phyloP scores from a whole-genome alignment of 2,797 vertebrate species.

The Heteromormyrus szaboi region DNA sequence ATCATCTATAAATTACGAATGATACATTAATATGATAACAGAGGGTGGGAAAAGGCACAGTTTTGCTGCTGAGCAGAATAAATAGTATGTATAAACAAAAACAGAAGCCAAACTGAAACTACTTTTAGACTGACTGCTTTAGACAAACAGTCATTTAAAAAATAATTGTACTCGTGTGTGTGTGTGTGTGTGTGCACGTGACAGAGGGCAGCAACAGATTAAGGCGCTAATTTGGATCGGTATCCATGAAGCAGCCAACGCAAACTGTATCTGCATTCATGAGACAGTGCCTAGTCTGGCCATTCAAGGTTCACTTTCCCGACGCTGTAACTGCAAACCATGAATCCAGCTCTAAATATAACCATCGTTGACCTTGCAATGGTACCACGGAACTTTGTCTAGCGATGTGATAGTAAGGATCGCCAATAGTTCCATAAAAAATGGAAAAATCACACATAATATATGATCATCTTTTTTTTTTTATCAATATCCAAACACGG shows the following conservation, averaged over 20 bases:
- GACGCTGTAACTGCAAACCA: slow-evolving; percentile 7
- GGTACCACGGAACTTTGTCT: neutral
- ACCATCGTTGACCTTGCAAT: neutral
- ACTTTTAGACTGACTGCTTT: neutral
- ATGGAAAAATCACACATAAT: neutral
- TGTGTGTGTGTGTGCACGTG: neutral
- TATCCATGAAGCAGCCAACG: neutral
- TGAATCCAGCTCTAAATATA: slow-evolving; percentile 8
- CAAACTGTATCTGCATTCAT: neutral
- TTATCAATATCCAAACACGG: neutral
- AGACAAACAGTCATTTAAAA: neutral
- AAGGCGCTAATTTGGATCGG: neutral
- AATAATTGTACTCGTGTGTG: neutral
- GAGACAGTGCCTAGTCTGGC: neutral
- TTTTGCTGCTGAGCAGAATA: neutral
- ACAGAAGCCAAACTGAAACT: neutral
- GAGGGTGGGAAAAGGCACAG: neutral
- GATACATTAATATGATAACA: neutral
- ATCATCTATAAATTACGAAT: neutral
- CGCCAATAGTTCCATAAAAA: neutral
- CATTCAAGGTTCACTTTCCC: neutral
- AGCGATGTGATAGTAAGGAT: neutral
- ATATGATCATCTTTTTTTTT: neutral
- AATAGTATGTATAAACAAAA: neutral
- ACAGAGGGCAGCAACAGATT: neutral